Percentiles rank a stretch among this genome's conserved stretches.
These are phyloP conservation scores for Nomada lathburiana DNA, from an alignment of 2,888 invertebrate species.

Conservation along the genomic window DNA sequence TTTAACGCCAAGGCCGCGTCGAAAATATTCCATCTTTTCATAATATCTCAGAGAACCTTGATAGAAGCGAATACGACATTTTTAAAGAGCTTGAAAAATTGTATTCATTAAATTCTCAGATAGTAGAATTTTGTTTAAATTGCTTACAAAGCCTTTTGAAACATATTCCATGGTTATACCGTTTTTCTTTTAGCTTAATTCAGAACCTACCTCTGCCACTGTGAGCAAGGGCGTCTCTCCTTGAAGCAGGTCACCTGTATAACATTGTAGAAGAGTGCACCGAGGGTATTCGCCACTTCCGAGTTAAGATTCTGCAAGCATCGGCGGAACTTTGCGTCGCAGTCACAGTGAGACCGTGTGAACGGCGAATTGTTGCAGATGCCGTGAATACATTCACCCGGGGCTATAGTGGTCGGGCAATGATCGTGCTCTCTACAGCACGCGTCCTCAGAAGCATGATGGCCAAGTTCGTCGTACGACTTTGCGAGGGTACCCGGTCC, in stretches of 20 bases:
- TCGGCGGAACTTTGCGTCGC: slow-evolving; percentile 89
- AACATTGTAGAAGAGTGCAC: slow-evolving; percentile 91
- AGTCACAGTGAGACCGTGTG: slow-evolving; percentile 91
- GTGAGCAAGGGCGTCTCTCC: slow-evolving; percentile 87
- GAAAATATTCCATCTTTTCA: too few relatives aligned
- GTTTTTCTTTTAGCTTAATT: too few relatives aligned
- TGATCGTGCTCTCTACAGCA: slow-evolving; percentile 91
- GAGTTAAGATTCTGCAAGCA: slow-evolving; percentile 89
- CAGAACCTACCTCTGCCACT: slow-evolving; percentile 87
- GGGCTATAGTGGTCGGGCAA: slow-evolving; percentile 87
- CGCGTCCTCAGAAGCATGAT: slow-evolving; percentile 87
- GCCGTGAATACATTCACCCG: slow-evolving; percentile 87
- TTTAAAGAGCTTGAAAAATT: too few relatives aligned
- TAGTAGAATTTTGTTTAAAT: too few relatives aligned
- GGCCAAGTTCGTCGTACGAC: slow-evolving; percentile 88
- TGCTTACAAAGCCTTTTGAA: too few relatives aligned
- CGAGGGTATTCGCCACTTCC: slow-evolving; percentile 89
- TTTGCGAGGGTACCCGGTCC: slow-evolving; percentile 89
- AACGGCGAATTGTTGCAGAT: slow-evolving; percentile 89
- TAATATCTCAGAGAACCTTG: too few relatives aligned
- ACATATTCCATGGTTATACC: too few relatives aligned
- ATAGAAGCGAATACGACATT: too few relatives aligned
- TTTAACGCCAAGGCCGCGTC: too few relatives aligned
- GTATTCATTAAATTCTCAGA: too few relatives aligned
- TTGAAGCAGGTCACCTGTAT: slow-evolving; percentile 90